Conservation (phyloP, 2,113 vertebrate species). For the Nothobranchius kuhntae region DNA sequence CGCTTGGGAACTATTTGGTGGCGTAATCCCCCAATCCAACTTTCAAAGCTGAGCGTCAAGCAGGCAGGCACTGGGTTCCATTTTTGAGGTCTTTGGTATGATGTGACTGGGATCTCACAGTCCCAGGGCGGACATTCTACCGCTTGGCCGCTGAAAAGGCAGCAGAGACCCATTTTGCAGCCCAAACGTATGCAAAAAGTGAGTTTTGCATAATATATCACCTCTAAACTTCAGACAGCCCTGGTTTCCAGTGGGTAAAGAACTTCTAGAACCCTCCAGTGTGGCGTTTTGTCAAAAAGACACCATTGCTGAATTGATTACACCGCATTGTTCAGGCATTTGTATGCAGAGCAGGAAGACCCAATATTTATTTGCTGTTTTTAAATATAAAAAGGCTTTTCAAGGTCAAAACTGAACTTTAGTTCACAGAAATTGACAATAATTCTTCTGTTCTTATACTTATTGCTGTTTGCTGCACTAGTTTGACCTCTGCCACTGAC, state of each 20-base stretch:
- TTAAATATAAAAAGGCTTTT: not conserved
- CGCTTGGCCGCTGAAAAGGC: too few relatives aligned
- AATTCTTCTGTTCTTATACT: not conserved
- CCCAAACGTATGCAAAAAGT: too few relatives aligned
- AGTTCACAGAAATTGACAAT: not conserved
- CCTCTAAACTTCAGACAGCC: too few relatives aligned
- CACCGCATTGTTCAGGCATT: not conserved
- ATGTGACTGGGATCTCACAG: too few relatives aligned
- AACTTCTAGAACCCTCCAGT: not conserved
- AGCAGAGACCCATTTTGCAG: too few relatives aligned
- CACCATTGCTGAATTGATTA: not conserved
- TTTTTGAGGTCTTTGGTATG: too few relatives aligned
- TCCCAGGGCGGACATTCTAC: too few relatives aligned
- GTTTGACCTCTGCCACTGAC: not conserved
- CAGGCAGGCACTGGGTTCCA: too few relatives aligned
- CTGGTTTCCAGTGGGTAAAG: not conserved
- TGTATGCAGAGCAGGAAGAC: not conserved
- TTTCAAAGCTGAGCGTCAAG: too few relatives aligned
- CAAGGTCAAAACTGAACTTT: not conserved
- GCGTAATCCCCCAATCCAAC: too few relatives aligned
- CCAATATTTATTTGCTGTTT: not conserved
- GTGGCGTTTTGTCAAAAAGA: not conserved
- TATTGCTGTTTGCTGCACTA: not conserved
- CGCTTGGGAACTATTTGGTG: too few relatives aligned
- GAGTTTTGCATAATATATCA: too few relatives aligned